phyloP scores from a whole-genome alignment of 2,113 vertebrate genomes.

The Alethe diademata region DNA sequence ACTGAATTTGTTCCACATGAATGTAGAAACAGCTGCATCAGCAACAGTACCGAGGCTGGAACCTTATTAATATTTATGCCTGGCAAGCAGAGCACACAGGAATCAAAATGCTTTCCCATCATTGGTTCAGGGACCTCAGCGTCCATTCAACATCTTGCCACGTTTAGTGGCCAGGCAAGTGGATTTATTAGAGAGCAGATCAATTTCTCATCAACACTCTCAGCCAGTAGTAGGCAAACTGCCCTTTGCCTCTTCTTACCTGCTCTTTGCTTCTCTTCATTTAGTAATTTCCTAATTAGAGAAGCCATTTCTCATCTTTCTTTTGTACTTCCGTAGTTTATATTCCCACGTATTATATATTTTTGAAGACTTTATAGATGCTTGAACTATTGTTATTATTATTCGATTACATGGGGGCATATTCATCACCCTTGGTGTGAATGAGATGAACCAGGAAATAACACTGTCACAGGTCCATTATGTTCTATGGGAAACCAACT shows the following conservation, averaged over 20 bases:
- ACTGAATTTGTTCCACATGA: constrained; percentile 55
- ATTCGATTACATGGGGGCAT: background rate
- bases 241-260: background rate
- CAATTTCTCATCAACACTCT: constrained; percentile 24
- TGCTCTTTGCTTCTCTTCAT: background rate
- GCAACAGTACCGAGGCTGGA: background rate
- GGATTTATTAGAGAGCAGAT: background rate
- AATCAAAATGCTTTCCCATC: background rate
- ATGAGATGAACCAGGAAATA: background rate
- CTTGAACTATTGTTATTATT: background rate
- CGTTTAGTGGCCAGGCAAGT: background rate
- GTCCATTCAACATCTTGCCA: background rate
- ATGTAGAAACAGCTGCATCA: constrained; percentile 58
- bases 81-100: background rate
- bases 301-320: background rate
- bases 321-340: background rate
- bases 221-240: background rate
- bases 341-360: background rate
- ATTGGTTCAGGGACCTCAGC: background rate
- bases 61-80: constrained; percentile 57
- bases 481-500: rapidly evolving
- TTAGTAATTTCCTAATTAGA: background rate
- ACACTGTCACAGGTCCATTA: background rate
- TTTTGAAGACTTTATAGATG: background rate
- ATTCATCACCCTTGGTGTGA: background rate